A percentile compares a stretch with the other conserved stretches of the same genome.
Evolutionary conservation across 92 coral and sea anemone genomes (phyloP).

Genomic region (Diadumene lineata): DNA sequence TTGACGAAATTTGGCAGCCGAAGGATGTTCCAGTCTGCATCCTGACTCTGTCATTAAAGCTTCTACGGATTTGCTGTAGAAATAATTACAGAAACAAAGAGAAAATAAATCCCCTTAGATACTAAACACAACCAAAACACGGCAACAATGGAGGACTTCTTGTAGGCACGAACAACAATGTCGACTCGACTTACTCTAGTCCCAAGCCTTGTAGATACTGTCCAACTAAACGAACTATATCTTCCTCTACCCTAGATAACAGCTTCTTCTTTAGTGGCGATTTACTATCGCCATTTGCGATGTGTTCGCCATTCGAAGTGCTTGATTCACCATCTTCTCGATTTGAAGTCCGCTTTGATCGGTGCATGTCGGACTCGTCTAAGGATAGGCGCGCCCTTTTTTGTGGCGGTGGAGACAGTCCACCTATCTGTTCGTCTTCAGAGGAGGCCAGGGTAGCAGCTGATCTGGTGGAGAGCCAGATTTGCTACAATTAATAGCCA

Average conservation of each 20-base stretch:
- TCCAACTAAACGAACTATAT: slow-evolving; percentile 94
- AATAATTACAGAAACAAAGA: slow-evolving; percentile 19
- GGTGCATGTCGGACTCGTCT: slow-evolving; percentile 99
- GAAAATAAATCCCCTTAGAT: slow-evolving; percentile 51
- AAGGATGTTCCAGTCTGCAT: slow-evolving; percentile 98
- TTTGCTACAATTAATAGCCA: slow-evolving; percentile 74
- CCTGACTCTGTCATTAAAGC: slow-evolving; percentile 95
- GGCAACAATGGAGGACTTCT: slow-evolving; percentile 24
- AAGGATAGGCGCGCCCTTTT: slow-evolving; percentile 99
- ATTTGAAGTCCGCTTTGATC: slow-evolving; percentile 97
- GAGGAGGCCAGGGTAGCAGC: slow-evolving; percentile 99
- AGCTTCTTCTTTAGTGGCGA: slow-evolving; percentile 77
- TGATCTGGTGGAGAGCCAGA: slow-evolving; percentile 98
- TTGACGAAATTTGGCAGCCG: slow-evolving; percentile 96
- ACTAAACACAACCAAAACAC: slow-evolving; percentile 51
- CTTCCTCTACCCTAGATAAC: slow-evolving; percentile 86
- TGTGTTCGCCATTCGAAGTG: slow-evolving; percentile 95
- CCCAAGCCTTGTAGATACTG: slow-evolving; percentile 98
- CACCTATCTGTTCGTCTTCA: slow-evolving; percentile 99
- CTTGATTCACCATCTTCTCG: slow-evolving; percentile 98
- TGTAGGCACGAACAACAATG: slow-evolving; percentile 22
- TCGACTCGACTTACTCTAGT: slow-evolving; percentile 83
- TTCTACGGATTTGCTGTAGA: slow-evolving; percentile 89
- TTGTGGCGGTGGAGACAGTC: slow-evolving; percentile 99
- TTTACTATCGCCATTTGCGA: slow-evolving; percentile 87